Evolutionary conservation across 2,113 vertebrate genomes (phyloP), one percentile per base, ranked within the genome.

Genomic region (Craseonycteris thonglongyai): DNA sequence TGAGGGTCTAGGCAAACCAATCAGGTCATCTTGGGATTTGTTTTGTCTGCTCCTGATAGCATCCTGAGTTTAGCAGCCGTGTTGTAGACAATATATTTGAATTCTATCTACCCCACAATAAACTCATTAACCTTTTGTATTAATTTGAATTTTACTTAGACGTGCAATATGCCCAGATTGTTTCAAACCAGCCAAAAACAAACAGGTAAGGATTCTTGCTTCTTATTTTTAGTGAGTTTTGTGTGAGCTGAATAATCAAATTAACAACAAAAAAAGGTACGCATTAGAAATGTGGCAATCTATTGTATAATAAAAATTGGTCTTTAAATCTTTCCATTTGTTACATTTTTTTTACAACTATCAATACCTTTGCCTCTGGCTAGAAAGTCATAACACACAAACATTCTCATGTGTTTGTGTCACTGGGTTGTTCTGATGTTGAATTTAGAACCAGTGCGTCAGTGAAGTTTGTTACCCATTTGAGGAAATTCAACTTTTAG

Each of bases 161-260:
- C 99, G 98, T 16, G 86, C 95, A 6, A 88, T 97, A 7, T 99
- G 99, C 94, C 98, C 98, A 1, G 99, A 99, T 97, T 99, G 99
- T 98, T 99, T 99, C 98, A 99, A 98, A 96, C 98, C 99, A 96
- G 98, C 98, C 0, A 99, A 99, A 98, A 99, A 99, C 97, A 99
- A 99, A 97, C 99, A 98, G 98, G 99, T 99, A 98, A 98, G 98
- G 66, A 47, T 91, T 95, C 76, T 30, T 42, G 19, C 42, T 49
- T 82, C 65, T 96, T 96, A 85, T 81, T 93, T 65, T 88, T 49
- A 87, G 45, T 78, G 69, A 72, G 33, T 95, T 96, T 90, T 89
- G 2, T 88, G 14, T 97, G 56, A 90, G 69, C 40, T 93, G 56
- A 93, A 75, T 96, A 88, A 96, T 88, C 84, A 83, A 51, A 96